A percentile compares a stretch with the other conserved stretches of the same genome.
Evolutionary conservation across 2,888 invertebrate genomes (phyloP).

Genomic region (Arenicola marina): DNA sequence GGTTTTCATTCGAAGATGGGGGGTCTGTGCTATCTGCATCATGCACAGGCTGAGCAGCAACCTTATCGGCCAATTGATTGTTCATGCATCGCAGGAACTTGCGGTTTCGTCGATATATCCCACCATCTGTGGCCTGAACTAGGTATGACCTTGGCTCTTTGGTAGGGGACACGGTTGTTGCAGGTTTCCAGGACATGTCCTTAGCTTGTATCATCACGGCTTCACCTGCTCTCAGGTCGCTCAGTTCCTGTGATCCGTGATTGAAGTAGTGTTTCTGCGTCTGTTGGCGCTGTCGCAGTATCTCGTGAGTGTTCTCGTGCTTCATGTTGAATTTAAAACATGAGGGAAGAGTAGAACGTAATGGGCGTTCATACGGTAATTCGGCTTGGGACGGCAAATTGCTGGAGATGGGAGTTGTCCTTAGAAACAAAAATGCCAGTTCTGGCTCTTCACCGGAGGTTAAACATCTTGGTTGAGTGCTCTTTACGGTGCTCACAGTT

Average conservation of each 20-base stretch:
- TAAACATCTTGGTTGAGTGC: not conserved
- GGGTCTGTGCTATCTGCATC: no score
- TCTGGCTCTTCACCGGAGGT: not conserved
- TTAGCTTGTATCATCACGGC: not conserved
- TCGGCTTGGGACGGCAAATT: constrained; percentile 5
- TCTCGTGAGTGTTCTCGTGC: not conserved
- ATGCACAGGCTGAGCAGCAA: no score
- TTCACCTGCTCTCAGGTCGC: not conserved
- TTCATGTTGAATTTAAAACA: not conserved
- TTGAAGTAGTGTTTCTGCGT: constrained; percentile 2
- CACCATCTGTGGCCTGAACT: constrained; percentile 3
- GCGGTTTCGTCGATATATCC: constrained; percentile 1
- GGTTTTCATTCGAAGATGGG: no score
- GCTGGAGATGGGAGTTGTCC: not conserved
- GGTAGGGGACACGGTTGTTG: not conserved
- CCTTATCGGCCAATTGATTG: no score
- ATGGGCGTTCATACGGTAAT: constrained; percentile 4
- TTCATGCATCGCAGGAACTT: constrained; percentile 7
- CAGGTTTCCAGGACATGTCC: not conserved
- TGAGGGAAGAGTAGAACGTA: not conserved
- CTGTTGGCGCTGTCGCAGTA: not conserved
- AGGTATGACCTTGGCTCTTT: constrained; percentile 8
- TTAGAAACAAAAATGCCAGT: not conserved
- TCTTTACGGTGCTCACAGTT: constrained; percentile 4
- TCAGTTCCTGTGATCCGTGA: not conserved